Evolutionary conservation across 2,113 vertebrate species (phyloP), one percentile per base, ranked within the genome.

Genomic region (Murina feae): DNA sequence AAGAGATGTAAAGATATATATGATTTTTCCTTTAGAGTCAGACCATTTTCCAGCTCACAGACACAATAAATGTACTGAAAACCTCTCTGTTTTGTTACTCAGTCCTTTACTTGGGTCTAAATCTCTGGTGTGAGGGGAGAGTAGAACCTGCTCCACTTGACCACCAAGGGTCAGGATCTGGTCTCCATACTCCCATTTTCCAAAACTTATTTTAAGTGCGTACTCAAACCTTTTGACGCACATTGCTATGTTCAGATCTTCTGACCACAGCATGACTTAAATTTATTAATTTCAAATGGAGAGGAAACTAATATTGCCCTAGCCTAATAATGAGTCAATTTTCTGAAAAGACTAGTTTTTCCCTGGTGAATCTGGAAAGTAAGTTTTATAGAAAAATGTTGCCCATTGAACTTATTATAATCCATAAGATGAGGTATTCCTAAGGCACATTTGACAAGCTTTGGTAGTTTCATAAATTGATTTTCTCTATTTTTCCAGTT

Each of bases 401-500:
- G 20, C 37, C 65, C 53, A 20, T 28, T 85, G 72, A 89, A 10
- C 5, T 68, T 53, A 23, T 85, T 81, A 28, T 49, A 93, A 53
- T 30, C 58, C 44, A 91, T 18, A 65, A 72, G 18, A 23, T 35
- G 30, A 79, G 21, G 86, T 82, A 16, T 28, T 82, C 44, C 60
- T 65, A 89, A 76, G 37, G n/a, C 30, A 39, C 20, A 66, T 74
- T 30, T 51, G 18, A 63, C 18, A 78, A 71, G 18, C n/a, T 69
- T 63, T 30, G 35, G 28, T 39, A 32, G 8, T 65, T 44, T 58
- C 51, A 49, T 55, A 92, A 92, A 86, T 37, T 72, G 69, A 42
- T 86, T 92, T 78, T 72, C 51, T 89, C 4, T 58, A 58, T 66
- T 86, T 86, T 86, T 83, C 58, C n/a, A 94, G 28, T 80, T 49